Evolutionary conservation across 2,888 invertebrate species (phyloP), one percentile per base, ranked within the genome.

Genomic region (Nomada fabriciana): DNA sequence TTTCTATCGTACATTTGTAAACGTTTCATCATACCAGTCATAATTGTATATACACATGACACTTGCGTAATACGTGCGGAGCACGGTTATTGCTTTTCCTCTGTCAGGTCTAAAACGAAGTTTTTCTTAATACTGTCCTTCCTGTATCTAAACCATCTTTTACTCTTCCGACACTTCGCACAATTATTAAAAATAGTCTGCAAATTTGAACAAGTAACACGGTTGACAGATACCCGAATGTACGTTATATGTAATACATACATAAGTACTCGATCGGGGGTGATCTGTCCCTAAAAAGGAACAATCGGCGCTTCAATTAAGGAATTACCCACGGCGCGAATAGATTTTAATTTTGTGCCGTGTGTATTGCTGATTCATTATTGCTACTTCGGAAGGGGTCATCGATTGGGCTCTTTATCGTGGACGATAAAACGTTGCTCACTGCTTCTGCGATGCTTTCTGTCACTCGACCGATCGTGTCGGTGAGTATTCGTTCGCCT

Each of bases 391-490:
- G 61, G 7, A 36, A 47, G 0, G 59, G 4, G 0, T 23, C n/a
- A 18, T 53, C 47, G 1, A 68, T 36, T 23, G 63, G 52, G 10
- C 36, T 43, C n/a, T 76, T 76, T 53, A 84, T 86, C 15, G 88
- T 57, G 10, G 91, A 87, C 2, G 86, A 83, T 9, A 91, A 71
- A 0, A 76, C 86, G 23, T 86, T 89, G 43, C 86, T 86, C 18
- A 92, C 83, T 4, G 79, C 89, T 2, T 91, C 89, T 7, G 87
- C 83, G 13, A 91, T 88, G 59, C 81, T 89, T n/a, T 88, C 88
- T 43, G 91, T 90, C 55, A 91, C 85, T 69, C 81, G 87, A 50
- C 86, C 88, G 61, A 91, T 91, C 23, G 88, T 87, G 42, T 73
- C 73, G 80, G 80, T 60, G 55, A 86, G 77, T 18, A 86, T 74